Evolutionary conservation across 2,888 invertebrate species (phyloP).

Genomic region (Salpingus planirostris): DNA sequence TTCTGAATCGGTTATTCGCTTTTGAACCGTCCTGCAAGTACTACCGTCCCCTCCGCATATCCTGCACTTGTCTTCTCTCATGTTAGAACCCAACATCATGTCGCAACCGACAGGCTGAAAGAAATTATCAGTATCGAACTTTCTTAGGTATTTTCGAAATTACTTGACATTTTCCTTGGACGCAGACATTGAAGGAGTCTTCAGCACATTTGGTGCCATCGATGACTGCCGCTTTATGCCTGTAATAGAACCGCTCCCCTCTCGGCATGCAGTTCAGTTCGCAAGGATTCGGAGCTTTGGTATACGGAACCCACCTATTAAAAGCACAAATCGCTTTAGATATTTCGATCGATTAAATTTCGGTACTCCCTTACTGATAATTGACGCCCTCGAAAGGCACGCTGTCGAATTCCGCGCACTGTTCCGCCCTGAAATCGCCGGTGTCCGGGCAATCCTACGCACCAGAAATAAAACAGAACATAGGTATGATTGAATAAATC

Average conservation of each 20-base stretch:
- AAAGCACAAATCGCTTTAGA: not conserved
- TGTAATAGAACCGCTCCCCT: slow-evolving; percentile 84
- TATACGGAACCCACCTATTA: slow-evolving; percentile 77
- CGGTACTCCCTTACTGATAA: slow-evolving; percentile 59
- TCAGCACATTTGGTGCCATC: slow-evolving; percentile 80
- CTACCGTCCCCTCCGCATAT: slow-evolving; percentile 88
- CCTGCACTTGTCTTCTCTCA: slow-evolving; percentile 82
- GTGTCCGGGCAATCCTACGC: slow-evolving; percentile 76
- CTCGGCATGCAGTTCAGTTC: slow-evolving; percentile 93
- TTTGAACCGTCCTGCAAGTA: slow-evolving; percentile 71
- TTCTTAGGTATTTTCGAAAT: slow-evolving; percentile 15
- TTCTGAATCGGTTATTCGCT: slow-evolving; percentile 62
- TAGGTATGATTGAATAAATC: too few relatives aligned
- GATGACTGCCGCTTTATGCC: slow-evolving; percentile 69
- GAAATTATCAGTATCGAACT: slow-evolving; percentile 4
- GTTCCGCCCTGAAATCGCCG: slow-evolving; percentile 76
- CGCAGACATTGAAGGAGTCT: slow-evolving; percentile 84
- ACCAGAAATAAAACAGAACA: too few relatives aligned
- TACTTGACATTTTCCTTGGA: slow-evolving; percentile 88
- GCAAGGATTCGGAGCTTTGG: slow-evolving; percentile 81
- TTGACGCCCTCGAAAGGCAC: slow-evolving; percentile 71
- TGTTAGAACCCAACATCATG: slow-evolving; percentile 81
- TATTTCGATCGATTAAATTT: not conserved
- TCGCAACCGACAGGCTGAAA: slow-evolving; percentile 86
- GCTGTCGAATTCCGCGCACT: slow-evolving; percentile 79